Base-by-base conservation (phyloP, 2,113 vertebrate species). In the Sardina pilchardus region DNA sequence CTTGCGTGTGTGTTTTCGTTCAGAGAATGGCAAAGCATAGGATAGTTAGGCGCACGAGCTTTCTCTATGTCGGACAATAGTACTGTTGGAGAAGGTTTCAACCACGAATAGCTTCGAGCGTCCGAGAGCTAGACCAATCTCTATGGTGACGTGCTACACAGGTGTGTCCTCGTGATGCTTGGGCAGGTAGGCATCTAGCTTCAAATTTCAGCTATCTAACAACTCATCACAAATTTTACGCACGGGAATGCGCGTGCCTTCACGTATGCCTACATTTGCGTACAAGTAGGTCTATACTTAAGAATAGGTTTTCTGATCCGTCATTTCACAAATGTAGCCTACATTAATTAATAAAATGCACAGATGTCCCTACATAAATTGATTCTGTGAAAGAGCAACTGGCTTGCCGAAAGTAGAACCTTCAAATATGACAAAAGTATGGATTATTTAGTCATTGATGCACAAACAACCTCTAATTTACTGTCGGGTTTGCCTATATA, bases 81-180 rank as follows among this genome's bases (percentile, higher is more conserved):
- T 26, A 8, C 10, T 30, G n/a, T 26, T 14, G 48, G 17, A 50
- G 21, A 24, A n/a, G 59, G 17, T 59, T 59, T 21, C 59, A 21
- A 30, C 1, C 21, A 53, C 12, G 4, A 53, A 53, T 53, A 17
- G 53, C n/a, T 71, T 71, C 9, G 63, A 30, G 63, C 63, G 26
- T 14, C 63, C 30, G n/a, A 30, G 1, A 71, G 24, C 63, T 47
- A 24, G 24, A 9, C 8, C 75, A 48, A n/a, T 24, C 12, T 9
- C 81, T 42, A 81, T 56, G 9, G 81, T 85, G 84, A 88, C 87
- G 87, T 85, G 53, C 26, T 36, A 84, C 83, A 83, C 87, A 88
- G 81, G 84, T 85, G 84, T 83, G 87, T 48, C 82, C 59, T 48
- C 19, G 43, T 82, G 87, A 80, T 63, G 81, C n/a, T 12, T 71